Evolutionary conservation across 2,797 vertebrate genomes (phyloP), one percentile per base, ranked within the genome.

Genomic region (Gobionotothen gibberifrons): DNA sequence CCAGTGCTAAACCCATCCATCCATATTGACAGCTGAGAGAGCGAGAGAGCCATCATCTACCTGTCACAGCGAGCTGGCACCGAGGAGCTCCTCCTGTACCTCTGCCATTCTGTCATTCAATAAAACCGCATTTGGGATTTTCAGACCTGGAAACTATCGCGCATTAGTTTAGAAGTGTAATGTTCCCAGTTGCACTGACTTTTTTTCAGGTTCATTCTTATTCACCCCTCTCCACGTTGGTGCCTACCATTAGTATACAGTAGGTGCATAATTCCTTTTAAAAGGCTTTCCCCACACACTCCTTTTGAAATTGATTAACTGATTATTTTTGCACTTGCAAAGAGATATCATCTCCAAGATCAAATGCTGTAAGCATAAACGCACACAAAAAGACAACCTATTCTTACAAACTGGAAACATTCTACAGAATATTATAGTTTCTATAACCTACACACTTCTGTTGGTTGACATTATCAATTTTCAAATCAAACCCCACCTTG

Each of bases 11-110:
- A 70, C 55, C 64, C 69, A 79, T 90, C 76, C 67, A 75, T 87
- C 82, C 66, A 60, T 72, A 85, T 66, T 87, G 90, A 89, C 87
- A 88, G 76, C 60, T 51, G 57, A 86, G 55, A 66, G 76, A 71
- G 64, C 67, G 77, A 72, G 67, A 73, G 80, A 78, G 56, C 78
- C 68, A 86, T 91, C 85, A 89, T 85, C 87, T 76, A 83, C 81
- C 90, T 87, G 87, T 88, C 90, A 83, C 65, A 81, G 73, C 70
- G 52, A 73, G 69, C 78, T 82, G 84, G 22, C 77, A 65, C 63
- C 79, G 77, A 87, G 74, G 44, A 65, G 69, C 78, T 79, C 69
- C 70, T 67, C 65, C 74, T 76, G 69, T 22, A 57, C 60, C 11
- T 26, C 43, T 52, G 53, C 61, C 44, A 10, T 26, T 63, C 63